Evolutionary conservation across 2,797 vertebrate genomes (phyloP).

Genomic region (Molossus alvarezi): DNA sequence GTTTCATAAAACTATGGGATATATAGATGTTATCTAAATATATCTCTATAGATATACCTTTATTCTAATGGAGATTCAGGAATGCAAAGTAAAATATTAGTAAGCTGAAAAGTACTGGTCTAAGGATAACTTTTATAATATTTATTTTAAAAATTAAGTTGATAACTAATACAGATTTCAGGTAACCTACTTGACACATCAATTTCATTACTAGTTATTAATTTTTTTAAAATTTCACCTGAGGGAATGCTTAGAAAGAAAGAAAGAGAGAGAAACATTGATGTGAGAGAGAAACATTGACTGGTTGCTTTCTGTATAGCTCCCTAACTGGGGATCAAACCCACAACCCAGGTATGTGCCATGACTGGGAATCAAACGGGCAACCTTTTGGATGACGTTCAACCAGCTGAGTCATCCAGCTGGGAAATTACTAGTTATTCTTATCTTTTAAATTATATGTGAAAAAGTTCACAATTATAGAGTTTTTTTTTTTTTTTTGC

Average conservation of each 20-base stretch:
- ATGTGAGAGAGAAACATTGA: not conserved
- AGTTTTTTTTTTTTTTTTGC: not conserved
- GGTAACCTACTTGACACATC: conserved; percentile 60
- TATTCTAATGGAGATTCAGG: conserved; percentile 69
- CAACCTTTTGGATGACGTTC: not conserved
- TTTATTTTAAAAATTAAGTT: conserved; percentile 60
- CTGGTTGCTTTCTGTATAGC: not conserved
- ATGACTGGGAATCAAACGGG: not conserved
- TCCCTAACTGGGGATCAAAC: not conserved
- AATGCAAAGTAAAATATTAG: conserved; percentile 72
- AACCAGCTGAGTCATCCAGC: not conserved
- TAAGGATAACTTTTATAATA: conserved; percentile 22
- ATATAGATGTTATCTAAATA: conserved; percentile 47
- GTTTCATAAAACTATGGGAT: conserved; percentile 74
- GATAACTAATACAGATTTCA: conserved; percentile 26
- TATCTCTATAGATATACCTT: conserved; percentile 38
- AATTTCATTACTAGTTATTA: conserved; percentile 55
- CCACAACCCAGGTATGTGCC: not conserved
- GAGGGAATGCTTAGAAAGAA: not conserved
- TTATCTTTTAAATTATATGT: conserved; percentile 40
- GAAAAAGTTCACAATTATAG: not conserved
- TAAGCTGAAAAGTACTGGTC: conserved; percentile 39
- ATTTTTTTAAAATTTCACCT: not conserved
- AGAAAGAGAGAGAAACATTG: not conserved
- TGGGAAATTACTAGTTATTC: conserved; percentile 14